phyloP scores from a whole-genome alignment of 2,797 vertebrate genomes.

The Acrossocheilus wenchowensis region DNA sequence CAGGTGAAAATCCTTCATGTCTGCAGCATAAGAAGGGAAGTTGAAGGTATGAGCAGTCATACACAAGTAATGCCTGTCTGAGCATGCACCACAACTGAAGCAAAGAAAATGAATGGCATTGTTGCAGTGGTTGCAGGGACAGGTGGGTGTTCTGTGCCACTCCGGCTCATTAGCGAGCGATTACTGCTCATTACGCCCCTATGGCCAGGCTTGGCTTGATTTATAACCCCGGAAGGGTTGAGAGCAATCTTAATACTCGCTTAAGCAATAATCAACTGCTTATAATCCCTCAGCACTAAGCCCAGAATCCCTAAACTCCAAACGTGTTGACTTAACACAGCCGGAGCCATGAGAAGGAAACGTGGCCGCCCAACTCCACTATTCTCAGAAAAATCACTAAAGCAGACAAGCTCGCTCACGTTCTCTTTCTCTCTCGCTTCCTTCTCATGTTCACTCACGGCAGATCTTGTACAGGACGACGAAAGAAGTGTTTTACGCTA shows the following conservation, averaged over 20 bases:
- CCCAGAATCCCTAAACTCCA: conserved; percentile 48
- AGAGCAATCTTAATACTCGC: conserved; percentile 70
- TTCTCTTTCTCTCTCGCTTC: background rate
- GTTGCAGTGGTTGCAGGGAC: conserved; percentile 34
- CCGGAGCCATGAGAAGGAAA: conserved; percentile 33
- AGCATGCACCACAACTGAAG: background rate
- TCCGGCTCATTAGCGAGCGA: conserved; percentile 70
- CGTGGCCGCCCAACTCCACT: conserved; percentile 16
- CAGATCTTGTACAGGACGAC: conserved; percentile 12
- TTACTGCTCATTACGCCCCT: conserved; percentile 72
- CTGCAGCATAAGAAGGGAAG: background rate
- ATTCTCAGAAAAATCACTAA: conserved; percentile 40
- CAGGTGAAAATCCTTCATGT: background rate
- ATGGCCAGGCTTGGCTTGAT: conserved; percentile 66
- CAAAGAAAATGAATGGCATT: background rate
- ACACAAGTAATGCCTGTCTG: background rate
- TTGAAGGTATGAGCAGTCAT: background rate
- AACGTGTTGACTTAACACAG: conserved; percentile 49
- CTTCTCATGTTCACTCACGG: background rate
- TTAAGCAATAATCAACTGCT: conserved; percentile 73
- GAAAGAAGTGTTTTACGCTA: conserved; percentile 11
- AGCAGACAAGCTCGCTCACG: background rate
- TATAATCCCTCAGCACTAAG: conserved; percentile 70
- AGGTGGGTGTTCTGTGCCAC: conserved; percentile 51
- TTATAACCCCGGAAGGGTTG: conserved; percentile 65